Evolutionary conservation across 2,888 invertebrate species (phyloP), one percentile per base, ranked within the genome.

Genomic region (Pollenia griseotomentosa): DNA sequence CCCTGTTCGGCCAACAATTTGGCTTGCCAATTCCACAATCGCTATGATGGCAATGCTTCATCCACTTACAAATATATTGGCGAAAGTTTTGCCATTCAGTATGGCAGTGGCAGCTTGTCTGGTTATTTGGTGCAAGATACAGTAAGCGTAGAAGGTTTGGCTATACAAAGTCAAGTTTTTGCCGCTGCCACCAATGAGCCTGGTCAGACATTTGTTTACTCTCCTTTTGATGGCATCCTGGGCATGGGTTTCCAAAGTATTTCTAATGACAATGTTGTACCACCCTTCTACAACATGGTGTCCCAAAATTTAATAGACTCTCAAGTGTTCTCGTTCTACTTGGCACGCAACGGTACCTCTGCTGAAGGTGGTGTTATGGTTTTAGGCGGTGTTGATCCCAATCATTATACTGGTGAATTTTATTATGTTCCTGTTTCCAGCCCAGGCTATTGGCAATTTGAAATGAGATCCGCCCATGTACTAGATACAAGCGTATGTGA

Each of bases 151-250:
- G 98, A 96, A 87, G 96, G 96, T 53, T 89, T 97, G 79, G 91
- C 94, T 83, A 96, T 98, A 78, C 93, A 94, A 89, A 94, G 94
- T 80, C 98, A 99, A 95, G 97, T 97, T 23, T 99, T 99, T 94
- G 99, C 97, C 9, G 99, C 99, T 94, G 99, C 99, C 5, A 93
- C 97, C 88, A 96, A 96, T 90, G 98, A 99, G 94, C 99, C 99
- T 3, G 98, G 99, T 85, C 93, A 96, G 59, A 96, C 98, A 53
- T 99, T 99, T 94, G 97, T 98, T 40, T 98, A 98, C 71, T 98
- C 98, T 87, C 98, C 98, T 94, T 99, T 99, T 94, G 99, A 99
- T 94, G 98, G 99, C 88, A 99, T 99, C 91, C 95, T 99, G 88
- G 99, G 99, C 88, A 96, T 99, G 96, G 98, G 95, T 2, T 99